Base-by-base conservation (phyloP, 2,113 vertebrate species). In the Caranx ignobilis region DNA sequence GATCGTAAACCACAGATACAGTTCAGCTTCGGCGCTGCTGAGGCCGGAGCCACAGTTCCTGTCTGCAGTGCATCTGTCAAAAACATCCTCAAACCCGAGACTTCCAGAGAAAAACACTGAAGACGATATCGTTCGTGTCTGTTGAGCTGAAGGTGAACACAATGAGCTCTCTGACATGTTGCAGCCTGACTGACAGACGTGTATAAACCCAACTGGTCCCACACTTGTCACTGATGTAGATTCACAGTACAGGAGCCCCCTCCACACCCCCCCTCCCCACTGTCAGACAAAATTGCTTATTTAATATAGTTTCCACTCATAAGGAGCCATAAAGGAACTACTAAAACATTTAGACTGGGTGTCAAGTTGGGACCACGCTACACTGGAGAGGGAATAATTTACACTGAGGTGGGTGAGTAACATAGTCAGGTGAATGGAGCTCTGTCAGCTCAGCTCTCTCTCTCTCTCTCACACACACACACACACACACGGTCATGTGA, bases 301-400 rank as follows among this genome's bases (percentile, higher is more conserved):
- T 67, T 70, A 43, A 43, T 26, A 41, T 16, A 18, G 19, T 63
- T 81, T 83, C 61, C 71, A 77, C 15, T 61, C 47, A 50, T 0
- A 45, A 62, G 16, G 21, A 18, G 47, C 15, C 32, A 66, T 65
- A 81, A 74, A 15, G 63, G 65, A 63, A 31, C 67, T 59, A 56
- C 71, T 88, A 64, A 82, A 92, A 88, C 65, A 85, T 85, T 86
- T 83, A 88, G 47, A 68, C 21, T 26, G 50, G 72, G 87, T 91
- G 73, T 90, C 75, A 79, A 63, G 87, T 88, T 82, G 62, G 72
- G 71, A 61, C 39, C 60, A 62, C 0, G 45, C 11, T 54, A 43
- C 45, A 48, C 47, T 41, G 47, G 26, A 10, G 12, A 67, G 35
- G 56, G 55, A 71, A 63, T 32, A 31, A 52, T 54, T 37, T 32